Evolutionary conservation across 2,888 invertebrate genomes (phyloP), one percentile per base, ranked within the genome.

Genomic region (Spilarctia lutea): DNA sequence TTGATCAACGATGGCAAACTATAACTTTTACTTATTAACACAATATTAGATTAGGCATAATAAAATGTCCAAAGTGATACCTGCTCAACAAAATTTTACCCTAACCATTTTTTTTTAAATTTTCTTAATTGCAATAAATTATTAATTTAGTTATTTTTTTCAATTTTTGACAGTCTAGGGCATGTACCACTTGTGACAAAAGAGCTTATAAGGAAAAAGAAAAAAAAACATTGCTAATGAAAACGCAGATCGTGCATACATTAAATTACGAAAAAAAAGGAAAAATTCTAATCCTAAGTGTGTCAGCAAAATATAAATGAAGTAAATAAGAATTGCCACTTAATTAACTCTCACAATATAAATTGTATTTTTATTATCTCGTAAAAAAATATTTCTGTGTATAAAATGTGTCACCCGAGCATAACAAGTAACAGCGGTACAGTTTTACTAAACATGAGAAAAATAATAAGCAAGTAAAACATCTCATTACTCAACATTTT

Each of bases 341-440:
- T 94, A 94, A 93, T 93, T 94, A 95, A 94, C 91, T 93, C 93
- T 91, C 89, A 94, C 94, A 81, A 94, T 93, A 94, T 94, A 94
- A 92, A 93, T 91, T 92, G 93, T 90, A 83, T 86, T 83, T 74
- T 77, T 24, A n/a, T 78, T 78, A 77, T 85, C 89, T 93, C 91
- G 93, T 95, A 94, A 95, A 95, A 95, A 95, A 95, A 95, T 94
- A 94, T 94, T 94, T 94, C 92, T 94, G 94, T 94, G 91, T 95
- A 94, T 95, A 95, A 94, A 95, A 94, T 94, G 94, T 94, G 93
- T 94, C 90, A 94, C 90, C 88, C 90, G 92, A 93, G 94, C 91
- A 91, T 94, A 95, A 95, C 95, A 94, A 93, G 89, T 85, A 86
- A 88, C 88, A 87, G 87, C 85, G 85, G 85, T 81, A 84, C 85